Percentiles rank a stretch among this genome's conserved stretches.
Conservation (phyloP, 2,113 vertebrate genomes). For the Acanthochromis polyacanthus region DNA sequence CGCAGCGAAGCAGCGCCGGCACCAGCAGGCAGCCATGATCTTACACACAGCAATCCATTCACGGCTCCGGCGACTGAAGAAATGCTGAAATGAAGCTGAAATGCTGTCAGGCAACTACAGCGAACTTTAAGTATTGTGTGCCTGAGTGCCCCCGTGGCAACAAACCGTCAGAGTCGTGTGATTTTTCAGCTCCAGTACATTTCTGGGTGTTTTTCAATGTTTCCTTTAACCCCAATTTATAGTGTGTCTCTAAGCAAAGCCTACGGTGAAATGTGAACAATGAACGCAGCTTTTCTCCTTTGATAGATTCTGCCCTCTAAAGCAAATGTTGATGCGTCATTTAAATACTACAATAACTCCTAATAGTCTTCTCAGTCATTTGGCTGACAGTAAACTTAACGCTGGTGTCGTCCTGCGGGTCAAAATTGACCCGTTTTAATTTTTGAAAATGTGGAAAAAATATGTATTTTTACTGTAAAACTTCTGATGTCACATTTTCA, state of each 20-base stretch:
- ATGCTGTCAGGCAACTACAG: constrained; percentile 1
- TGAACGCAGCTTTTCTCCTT: constrained; percentile 11
- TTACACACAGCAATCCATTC: constrained; percentile 13
- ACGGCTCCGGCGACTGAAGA: neutral
- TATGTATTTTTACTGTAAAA: too few species aligned
- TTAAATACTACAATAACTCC: constrained; percentile 8
- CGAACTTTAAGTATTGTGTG: constrained; percentile 22
- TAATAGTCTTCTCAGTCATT: constrained; percentile 17
- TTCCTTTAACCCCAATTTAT: constrained; percentile 53
- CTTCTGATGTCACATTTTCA: too few species aligned
- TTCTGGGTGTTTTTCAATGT: constrained; percentile 51
- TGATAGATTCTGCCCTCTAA: constrained; percentile 18
- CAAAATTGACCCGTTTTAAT: too few species aligned
- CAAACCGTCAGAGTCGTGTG: constrained; percentile 16
- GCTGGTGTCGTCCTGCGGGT: too few species aligned
- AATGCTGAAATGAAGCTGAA: constrained; percentile 21
- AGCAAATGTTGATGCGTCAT: constrained; percentile 6
- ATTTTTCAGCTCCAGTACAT: constrained; percentile 56
- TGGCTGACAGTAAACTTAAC: constrained; percentile 35
- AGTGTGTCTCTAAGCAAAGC: constrained; percentile 9
- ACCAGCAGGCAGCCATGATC: constrained; percentile 51
- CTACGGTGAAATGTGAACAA: constrained; percentile 32
- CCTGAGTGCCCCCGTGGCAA: constrained; percentile 21
- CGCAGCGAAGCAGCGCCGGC: constrained; percentile 38
- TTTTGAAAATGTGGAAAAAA: too few species aligned